Evolutionary conservation across 2,113 vertebrate species (phyloP).

Genomic region (Illadopsis cleaveri): DNA sequence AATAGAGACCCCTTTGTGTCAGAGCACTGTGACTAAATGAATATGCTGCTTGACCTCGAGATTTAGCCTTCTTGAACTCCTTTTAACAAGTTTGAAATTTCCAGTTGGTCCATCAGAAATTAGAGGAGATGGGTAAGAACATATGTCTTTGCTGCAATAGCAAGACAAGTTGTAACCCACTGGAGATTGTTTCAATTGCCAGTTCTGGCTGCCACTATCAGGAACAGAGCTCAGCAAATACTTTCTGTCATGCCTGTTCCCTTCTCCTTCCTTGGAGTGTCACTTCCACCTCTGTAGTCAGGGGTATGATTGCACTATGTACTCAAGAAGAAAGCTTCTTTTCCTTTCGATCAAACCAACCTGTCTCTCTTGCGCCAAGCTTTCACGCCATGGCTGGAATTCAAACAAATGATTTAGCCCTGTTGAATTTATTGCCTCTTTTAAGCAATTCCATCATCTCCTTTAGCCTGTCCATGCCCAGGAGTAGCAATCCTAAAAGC

Average conservation of each 20-base stretch:
- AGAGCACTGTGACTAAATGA: not conserved
- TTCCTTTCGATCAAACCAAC: not conserved
- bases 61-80: not conserved
- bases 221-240: not conserved
- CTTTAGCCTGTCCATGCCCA: not conserved
- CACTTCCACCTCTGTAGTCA: not conserved
- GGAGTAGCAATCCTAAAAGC: conserved; percentile 2
- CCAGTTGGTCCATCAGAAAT: not conserved
- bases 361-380: not conserved
- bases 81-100: not conserved
- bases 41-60: not conserved
- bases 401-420: conserved; percentile 16
- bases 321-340: not conserved
- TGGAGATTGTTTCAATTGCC: not conserved
- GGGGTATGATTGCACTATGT: not conserved
- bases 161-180: not conserved
- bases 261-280: not conserved
- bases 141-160: not conserved
- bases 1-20: not conserved
- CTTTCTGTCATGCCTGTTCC: not conserved
- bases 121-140: not conserved
- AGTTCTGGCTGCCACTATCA: not conserved
- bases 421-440: not conserved
- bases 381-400: not conserved
- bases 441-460: conserved; percentile 5